These are phyloP conservation scores for Orchestia grillus DNA, from an alignment of 1,140 invertebrate species.

Conservation along the genomic window DNA sequence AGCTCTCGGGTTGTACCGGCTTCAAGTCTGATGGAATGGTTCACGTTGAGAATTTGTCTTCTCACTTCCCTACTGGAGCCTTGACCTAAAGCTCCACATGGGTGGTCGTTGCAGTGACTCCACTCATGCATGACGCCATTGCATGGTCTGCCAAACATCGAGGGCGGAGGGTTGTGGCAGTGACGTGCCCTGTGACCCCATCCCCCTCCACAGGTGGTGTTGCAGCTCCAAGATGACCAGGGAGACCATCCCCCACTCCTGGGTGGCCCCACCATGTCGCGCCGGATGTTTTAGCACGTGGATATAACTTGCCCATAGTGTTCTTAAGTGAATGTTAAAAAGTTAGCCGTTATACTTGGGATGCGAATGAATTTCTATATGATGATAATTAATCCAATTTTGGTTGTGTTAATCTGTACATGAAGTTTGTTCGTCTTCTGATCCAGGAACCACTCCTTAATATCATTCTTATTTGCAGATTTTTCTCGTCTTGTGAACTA, in stretches of 20 bases:
- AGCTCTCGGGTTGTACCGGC: not conserved
- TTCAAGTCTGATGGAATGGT: not conserved
- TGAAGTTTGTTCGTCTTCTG: not conserved
- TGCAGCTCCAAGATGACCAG: constrained; percentile 24
- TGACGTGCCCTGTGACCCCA: constrained; percentile 33
- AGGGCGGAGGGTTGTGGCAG: constrained; percentile 24
- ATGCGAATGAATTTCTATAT: not conserved
- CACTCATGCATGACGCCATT: not conserved
- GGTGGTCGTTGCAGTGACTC: not conserved
- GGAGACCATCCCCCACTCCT: not conserved
- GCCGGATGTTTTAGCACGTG: not conserved
- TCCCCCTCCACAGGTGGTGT: constrained; percentile 14
- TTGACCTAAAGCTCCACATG: not conserved
- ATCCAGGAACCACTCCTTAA: not conserved
- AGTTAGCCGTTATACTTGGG: not conserved
- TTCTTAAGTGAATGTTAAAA: not conserved
- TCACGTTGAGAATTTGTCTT: constrained; percentile 21
- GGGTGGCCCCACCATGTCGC: not conserved
- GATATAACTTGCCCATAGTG: not conserved
- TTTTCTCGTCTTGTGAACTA: not conserved
- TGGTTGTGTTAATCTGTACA: not conserved
- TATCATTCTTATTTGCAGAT: not conserved
- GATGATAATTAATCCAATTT: not conserved
- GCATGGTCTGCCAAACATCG: not conserved
- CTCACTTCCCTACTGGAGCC: not conserved